Conservation (phyloP, 2,888 invertebrate genomes). For the Drosophila koepferae region DNA sequence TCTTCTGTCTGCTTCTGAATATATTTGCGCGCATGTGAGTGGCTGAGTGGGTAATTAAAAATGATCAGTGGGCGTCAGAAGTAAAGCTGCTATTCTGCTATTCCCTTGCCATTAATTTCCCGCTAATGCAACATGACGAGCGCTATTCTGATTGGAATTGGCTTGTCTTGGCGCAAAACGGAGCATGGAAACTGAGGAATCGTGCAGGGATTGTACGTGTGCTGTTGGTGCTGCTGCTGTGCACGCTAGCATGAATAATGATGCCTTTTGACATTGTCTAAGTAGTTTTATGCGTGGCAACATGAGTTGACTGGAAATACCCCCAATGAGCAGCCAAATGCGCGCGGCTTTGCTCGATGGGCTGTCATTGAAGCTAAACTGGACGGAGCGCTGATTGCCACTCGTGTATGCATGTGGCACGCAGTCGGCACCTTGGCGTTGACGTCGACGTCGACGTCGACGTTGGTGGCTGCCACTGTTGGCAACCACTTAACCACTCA, state of each 20-base stretch:
- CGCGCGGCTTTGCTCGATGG: constrained; percentile 34
- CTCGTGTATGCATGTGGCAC: constrained; percentile 63
- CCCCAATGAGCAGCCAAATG: constrained; percentile 47
- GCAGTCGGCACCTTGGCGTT: constrained; percentile 31
- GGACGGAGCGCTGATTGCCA: constrained; percentile 44
- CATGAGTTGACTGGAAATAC: constrained; percentile 72
- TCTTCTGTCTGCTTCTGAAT: constrained; percentile 10
- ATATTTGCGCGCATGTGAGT: constrained; percentile 10
- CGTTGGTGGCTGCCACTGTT: constrained; percentile 6
- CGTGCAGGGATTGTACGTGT: constrained; percentile 23
- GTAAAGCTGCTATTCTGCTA: constrained; percentile 49
- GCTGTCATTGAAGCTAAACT: constrained; percentile 43
- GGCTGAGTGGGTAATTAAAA: constrained; percentile 64
- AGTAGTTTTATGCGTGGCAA: constrained; percentile 77
- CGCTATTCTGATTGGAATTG: constrained; percentile 49
- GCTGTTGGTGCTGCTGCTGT: constrained; percentile 11
- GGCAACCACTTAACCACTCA: constrained; percentile 57
- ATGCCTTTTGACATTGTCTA: constrained; percentile 80
- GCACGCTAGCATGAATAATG: constrained; percentile 71
- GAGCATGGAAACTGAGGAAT: neutral
- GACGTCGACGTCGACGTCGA: neutral
- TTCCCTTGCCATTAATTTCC: constrained; percentile 43
- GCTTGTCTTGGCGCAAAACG: neutral
- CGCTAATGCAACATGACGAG: constrained; percentile 63
- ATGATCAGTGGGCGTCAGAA: constrained; percentile 66